Evolutionary conservation across 2,113 vertebrate genomes (phyloP).

Genomic region (Charina bottae): DNA sequence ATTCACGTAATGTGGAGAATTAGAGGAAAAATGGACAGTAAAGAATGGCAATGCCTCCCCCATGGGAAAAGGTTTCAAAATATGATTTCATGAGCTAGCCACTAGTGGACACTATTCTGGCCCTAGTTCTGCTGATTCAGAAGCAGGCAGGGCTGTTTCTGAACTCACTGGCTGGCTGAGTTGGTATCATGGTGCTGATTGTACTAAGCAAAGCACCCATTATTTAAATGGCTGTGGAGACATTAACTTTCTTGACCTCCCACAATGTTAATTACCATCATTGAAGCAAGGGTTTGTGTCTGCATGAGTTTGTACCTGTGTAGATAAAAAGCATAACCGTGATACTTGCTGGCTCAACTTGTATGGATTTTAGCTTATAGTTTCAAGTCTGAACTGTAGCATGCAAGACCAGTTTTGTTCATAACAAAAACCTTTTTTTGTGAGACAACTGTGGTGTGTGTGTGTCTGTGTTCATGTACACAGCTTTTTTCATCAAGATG

Average conservation of each 20-base stretch:
- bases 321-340: neutral
- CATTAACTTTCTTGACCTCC: neutral
- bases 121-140: neutral
- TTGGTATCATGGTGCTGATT: neutral
- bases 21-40: neutral
- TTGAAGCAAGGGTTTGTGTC: neutral
- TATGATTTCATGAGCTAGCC: neutral
- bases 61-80: neutral
- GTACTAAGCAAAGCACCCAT: neutral
- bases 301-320: neutral
- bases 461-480: neutral
- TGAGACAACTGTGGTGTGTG: neutral
- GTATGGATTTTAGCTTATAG: neutral
- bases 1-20: neutral
- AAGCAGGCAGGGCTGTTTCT: conserved; percentile 1
- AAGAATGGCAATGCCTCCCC: neutral
- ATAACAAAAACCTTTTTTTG: neutral
- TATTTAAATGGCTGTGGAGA: neutral
- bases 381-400: neutral
- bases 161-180: neutral
- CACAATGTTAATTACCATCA: neutral
- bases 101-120: neutral
- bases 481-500: neutral
- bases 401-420: neutral
- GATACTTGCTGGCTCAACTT: neutral